phyloP scores from a whole-genome alignment of 1,140 invertebrate species.

The Wiebesia pumilae region DNA sequence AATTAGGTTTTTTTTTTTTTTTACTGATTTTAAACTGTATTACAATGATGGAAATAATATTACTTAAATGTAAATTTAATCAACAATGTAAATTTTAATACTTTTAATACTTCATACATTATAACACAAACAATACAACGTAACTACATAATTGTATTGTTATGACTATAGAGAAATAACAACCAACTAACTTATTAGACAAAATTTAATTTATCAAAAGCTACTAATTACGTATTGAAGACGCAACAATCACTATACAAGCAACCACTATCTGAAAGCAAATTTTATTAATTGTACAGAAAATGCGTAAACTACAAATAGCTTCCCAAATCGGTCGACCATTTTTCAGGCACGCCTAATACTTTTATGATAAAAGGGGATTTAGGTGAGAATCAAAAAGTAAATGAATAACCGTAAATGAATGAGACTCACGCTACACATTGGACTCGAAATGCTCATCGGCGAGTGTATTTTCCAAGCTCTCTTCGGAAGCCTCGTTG shows the following conservation, averaged over 20 bases:
- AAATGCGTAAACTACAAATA: conserved; percentile 11
- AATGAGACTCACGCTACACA: conserved; percentile 21
- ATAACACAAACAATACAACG: background rate
- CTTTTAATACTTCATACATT: background rate
- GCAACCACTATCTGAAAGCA: background rate
- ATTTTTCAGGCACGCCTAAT: conserved; percentile 31
- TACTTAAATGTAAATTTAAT: no score
- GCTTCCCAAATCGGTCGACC: conserved; percentile 6
- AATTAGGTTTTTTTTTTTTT: no score
- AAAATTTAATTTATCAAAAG: background rate
- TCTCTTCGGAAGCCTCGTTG: conserved; percentile 21
- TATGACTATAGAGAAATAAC: background rate
- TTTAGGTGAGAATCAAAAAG: background rate
- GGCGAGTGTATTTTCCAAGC: background rate
- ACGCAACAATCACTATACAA: background rate
- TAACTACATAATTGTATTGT: background rate
- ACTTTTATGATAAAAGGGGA: background rate
- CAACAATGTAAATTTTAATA: no score
- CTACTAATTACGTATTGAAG: background rate
- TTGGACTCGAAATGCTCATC: conserved; percentile 28
- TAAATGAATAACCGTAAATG: background rate
- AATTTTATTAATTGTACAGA: background rate
- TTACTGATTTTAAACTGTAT: no score
- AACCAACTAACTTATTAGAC: background rate
- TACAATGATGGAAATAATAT: no score